Percentiles rank a stretch among this genome's conserved stretches.
phyloP scores from a whole-genome alignment of 2,888 invertebrate species.

The Fragum fragum region DNA sequence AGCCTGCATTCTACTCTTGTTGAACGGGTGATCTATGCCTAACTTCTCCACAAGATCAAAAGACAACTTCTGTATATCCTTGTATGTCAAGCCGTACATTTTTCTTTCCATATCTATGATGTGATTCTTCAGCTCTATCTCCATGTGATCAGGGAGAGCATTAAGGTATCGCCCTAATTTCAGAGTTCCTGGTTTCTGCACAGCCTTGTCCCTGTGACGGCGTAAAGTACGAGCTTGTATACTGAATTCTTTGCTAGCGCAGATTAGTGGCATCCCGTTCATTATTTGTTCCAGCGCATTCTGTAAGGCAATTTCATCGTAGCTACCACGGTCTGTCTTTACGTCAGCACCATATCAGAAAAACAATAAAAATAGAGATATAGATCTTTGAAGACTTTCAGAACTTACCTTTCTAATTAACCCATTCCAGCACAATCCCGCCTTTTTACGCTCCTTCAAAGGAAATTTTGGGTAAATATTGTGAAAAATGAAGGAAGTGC shows the following conservation, averaged over 20 bases:
- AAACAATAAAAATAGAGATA: too few relatives aligned
- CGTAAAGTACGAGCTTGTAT: constrained; percentile 20
- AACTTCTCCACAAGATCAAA: constrained; percentile 30
- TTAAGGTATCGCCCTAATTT: constrained; percentile 14
- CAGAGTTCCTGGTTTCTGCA: constrained; percentile 13
- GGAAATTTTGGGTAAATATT: too few relatives aligned
- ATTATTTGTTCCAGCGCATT: neutral
- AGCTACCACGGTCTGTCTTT: constrained; percentile 9
- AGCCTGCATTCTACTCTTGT: neutral
- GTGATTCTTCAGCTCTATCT: constrained; percentile 5
- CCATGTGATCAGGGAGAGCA: constrained; percentile 16
- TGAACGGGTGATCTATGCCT: constrained; percentile 8
- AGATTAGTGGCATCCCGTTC: constrained; percentile 8
- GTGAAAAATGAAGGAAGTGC: too few relatives aligned
- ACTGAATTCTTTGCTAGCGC: constrained; percentile 17
- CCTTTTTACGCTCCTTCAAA: too few relatives aligned
- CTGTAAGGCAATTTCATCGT: neutral
- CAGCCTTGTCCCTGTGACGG: constrained; percentile 15
- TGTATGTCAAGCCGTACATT: constrained; percentile 21
- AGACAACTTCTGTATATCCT: constrained; percentile 5
- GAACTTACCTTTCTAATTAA: too few relatives aligned
- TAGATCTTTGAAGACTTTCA: too few relatives aligned
- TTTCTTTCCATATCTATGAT: constrained; percentile 24
- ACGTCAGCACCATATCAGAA: constrained; percentile 2
- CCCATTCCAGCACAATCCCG: too few relatives aligned